Percentiles rank a stretch among this genome's conserved stretches.
Evolutionary conservation across 1,140 invertebrate species (phyloP).

Genomic region (Caenorhabditis briggsae): DNA sequence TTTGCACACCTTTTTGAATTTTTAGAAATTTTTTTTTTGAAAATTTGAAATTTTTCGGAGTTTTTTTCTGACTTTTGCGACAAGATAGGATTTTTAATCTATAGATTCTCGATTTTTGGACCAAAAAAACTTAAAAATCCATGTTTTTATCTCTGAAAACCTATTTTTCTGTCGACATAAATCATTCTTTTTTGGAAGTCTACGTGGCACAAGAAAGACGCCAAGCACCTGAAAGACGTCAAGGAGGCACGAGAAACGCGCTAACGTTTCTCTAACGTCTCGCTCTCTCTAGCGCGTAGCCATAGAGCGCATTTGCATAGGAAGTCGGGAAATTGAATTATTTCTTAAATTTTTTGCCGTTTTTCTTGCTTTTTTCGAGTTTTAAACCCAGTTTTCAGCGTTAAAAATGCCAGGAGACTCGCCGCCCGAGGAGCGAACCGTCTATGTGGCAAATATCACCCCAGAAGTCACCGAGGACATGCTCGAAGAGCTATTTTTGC

Average conservation of each 20-base stretch:
- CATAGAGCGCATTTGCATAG: background rate
- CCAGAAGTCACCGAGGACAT: conserved; percentile 60
- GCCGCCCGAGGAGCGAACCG: conserved; percentile 50
- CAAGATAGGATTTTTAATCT: too few species aligned
- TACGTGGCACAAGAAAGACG: background rate
- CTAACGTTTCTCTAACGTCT: background rate
- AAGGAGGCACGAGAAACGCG: background rate
- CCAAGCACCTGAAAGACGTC: background rate
- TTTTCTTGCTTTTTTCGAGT: background rate
- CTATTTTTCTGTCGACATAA: background rate
- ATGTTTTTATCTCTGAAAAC: background rate
- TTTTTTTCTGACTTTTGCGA: too few species aligned
- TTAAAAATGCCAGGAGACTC: background rate
- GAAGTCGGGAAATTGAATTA: too few species aligned
- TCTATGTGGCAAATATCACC: conserved; percentile 61
- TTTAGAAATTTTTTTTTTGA: too few species aligned
- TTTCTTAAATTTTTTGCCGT: background rate
- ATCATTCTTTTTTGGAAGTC: background rate
- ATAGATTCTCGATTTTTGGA: too few species aligned
- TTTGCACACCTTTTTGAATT: background rate
- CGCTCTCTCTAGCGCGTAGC: conserved; percentile 9
- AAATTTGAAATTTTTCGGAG: too few species aligned
- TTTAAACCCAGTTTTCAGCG: background rate
- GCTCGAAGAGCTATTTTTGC: conserved; percentile 66
- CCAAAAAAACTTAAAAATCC: too few species aligned